phyloP scores from a whole-genome alignment of 2,888 invertebrate genomes.

The Coenonympha arcania region DNA sequence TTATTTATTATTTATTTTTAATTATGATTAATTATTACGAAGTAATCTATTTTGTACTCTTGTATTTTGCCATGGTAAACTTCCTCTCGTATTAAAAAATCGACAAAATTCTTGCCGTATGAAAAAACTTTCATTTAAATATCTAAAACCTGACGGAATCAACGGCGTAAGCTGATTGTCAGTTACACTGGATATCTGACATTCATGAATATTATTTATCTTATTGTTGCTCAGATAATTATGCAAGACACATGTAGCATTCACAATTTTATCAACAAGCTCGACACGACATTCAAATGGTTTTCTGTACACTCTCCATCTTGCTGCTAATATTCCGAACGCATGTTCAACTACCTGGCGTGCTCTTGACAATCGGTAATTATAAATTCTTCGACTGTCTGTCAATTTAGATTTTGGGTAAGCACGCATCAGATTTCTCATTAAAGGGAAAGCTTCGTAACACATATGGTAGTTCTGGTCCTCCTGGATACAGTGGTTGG shows the following conservation, averaged over 20 bases:
- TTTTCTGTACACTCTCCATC: neutral
- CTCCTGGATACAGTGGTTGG: neutral
- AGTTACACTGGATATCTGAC: too few relatives aligned
- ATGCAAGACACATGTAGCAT: constrained; percentile 17
- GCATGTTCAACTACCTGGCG: neutral
- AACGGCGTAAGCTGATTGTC: too few relatives aligned
- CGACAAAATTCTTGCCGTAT: constrained; percentile 9
- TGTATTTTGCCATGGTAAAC: neutral
- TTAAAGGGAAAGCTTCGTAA: neutral
- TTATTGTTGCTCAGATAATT: constrained; percentile 10
- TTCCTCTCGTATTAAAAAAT: constrained; percentile 9
- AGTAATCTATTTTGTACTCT: neutral
- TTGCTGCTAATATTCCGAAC: neutral
- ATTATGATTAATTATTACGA: neutral
- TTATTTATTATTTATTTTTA: neutral
- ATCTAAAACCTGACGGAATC: neutral
- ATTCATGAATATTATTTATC: neutral
- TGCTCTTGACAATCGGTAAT: neutral
- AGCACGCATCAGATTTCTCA: neutral
- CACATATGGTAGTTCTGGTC: neutral
- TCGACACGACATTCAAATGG: neutral
- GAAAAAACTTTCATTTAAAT: neutral
- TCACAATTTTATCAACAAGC: constrained; percentile 8
- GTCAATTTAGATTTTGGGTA: neutral
- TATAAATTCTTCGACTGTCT: neutral